Base-by-base conservation (phyloP, 2,797 vertebrate species). In the Ispidina lecontei region DNA sequence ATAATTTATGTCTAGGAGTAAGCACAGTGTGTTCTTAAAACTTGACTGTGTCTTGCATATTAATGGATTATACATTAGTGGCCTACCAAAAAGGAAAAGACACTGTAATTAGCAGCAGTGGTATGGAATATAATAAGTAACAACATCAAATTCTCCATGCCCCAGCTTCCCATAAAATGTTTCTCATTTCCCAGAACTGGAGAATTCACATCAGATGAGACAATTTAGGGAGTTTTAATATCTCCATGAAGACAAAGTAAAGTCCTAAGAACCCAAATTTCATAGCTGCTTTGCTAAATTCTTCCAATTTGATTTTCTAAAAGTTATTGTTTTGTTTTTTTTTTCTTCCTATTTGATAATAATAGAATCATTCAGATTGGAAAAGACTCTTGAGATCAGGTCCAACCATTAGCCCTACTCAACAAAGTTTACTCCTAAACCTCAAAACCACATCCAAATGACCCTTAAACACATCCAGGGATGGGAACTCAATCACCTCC, bases 11-110 rank as follows among this genome's bases (percentile, higher is more conserved):
- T 87, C 46, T 84, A 81, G 37, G 47, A 94, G 33, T n/a, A 86
- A 92, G 78, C 62, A 33, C 43, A 79, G 23, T 82, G 59, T 51
- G 22, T 92, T 96, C 87, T 72, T 93, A 87, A 95, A 77, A 72
- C 16, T 37, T 74, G 35, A 10, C 23, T 46, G 4, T 83, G 5
- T 52, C 20, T 54, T 67, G 7, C 8, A 10, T 73, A 44, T 56
- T 68, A 77, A 52, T 29, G 12, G 20, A 9, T 54, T 86, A 29
- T 33, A 21, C 14, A 14, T 83, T 56, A 44, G 12, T 73, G n/a
- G 11, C 11, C 22, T 35, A 68, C 16, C 23, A 75, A 67, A 88
- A 74, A 77, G 17, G 22, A 84, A 43, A 82, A 83, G 29, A 11
- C 7, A 14, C 4, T 14, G 6, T 8, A 3, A 47, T 72, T 80